Conservation (phyloP, 2,797 vertebrate genomes). For the Helostoma temminkii region DNA sequence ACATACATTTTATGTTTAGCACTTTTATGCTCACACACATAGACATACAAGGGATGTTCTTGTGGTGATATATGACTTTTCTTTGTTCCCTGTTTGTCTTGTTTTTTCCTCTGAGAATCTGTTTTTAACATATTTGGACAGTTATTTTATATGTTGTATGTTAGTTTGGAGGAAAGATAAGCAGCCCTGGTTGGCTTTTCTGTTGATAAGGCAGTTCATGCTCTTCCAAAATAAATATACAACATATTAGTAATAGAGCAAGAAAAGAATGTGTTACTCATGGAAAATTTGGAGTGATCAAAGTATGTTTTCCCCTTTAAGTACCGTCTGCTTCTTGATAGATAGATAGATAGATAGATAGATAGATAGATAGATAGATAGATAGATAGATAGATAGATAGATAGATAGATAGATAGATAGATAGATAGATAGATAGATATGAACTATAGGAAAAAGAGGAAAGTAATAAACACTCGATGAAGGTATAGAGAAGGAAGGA, state of each 20-base stretch:
- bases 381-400: constrained; percentile 19
- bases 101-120: constrained; percentile 30
- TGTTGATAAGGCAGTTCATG: constrained; percentile 54
- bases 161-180: constrained; percentile 54
- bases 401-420: constrained; percentile 9
- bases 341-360: constrained; percentile 15
- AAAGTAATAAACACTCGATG: constrained; percentile 63
- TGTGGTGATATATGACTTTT: constrained; percentile 42
- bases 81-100: constrained; percentile 51
- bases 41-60: constrained; percentile 14
- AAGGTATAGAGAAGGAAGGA: constrained; percentile 43
- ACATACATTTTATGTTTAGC: not conserved
- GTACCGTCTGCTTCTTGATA: not conserved
- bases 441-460: constrained; percentile 9
- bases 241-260: constrained; percentile 36
- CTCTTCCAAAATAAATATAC: constrained; percentile 63
- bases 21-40: constrained; percentile 16
- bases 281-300: not conserved
- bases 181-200: constrained; percentile 41
- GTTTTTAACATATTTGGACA: constrained; percentile 64
- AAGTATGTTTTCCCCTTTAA: constrained; percentile 2
- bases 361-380: constrained; percentile 29
- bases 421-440: constrained; percentile 39
- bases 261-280: constrained; percentile 28
- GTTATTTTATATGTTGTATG: constrained; percentile 55